phyloP scores from a whole-genome alignment of 1,140 invertebrate species.

The Arion vulgaris region DNA sequence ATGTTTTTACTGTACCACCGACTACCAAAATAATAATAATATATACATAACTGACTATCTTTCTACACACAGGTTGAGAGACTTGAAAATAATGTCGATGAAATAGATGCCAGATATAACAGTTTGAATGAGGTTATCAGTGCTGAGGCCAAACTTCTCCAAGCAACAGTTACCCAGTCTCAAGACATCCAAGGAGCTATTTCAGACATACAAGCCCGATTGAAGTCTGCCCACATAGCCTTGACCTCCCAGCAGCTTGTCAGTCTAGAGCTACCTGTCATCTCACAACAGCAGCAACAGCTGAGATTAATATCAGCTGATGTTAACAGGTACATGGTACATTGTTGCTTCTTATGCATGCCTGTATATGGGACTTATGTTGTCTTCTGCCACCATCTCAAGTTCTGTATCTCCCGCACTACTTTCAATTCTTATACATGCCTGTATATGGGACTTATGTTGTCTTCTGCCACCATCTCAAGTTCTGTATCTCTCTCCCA shows the following conservation, averaged over 20 bases:
- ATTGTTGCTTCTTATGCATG: background rate
- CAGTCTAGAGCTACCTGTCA: constrained; percentile 87
- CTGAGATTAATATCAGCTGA: constrained; percentile 82
- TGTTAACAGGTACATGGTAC: constrained; percentile 14
- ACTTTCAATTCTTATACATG: background rate
- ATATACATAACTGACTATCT: too few relatives aligned
- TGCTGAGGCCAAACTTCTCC: constrained; percentile 58
- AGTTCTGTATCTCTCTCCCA: too few relatives aligned
- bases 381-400: too few relatives aligned
- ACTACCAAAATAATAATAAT: too few relatives aligned
- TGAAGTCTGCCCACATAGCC: constrained; percentile 86
- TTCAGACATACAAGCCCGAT: constrained; percentile 87
- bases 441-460: too few relatives aligned
- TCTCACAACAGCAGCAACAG: constrained; percentile 91
- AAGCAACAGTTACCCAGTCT: constrained; percentile 90
- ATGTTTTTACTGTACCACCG: too few relatives aligned
- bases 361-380: too few relatives aligned
- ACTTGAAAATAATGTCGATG: constrained; percentile 84
- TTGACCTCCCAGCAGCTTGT: constrained; percentile 83
- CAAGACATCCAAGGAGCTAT: constrained; percentile 95
- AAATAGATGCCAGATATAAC: constrained; percentile 83
- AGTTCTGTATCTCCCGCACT: too few relatives aligned
- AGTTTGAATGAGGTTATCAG: constrained; percentile 76
- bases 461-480: too few relatives aligned
- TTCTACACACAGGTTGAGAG: constrained; percentile 78